A percentile compares a stretch with the other conserved stretches of the same genome.
Evolutionary conservation across 1,140 invertebrate genomes (phyloP).

Genomic region (Drosophila arizonae): DNA sequence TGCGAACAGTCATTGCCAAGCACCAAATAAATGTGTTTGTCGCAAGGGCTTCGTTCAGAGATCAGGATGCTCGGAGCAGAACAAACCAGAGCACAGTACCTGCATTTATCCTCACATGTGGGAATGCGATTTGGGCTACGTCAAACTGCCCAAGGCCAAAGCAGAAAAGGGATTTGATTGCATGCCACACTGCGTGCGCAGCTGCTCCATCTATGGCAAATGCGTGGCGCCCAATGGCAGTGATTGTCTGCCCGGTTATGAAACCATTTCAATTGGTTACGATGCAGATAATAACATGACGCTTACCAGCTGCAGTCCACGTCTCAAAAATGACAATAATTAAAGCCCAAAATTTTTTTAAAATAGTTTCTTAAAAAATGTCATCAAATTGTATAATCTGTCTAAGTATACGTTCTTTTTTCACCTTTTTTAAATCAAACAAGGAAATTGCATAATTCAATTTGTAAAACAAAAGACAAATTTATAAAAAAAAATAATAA

Average conservation of each 20-base stretch:
- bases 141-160: conserved; percentile 11
- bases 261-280: neutral
- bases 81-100: neutral
- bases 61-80: neutral
- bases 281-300: no score
- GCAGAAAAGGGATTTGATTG: conserved; percentile 75
- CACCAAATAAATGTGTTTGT: conserved; percentile 33
- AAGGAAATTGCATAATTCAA: no score
- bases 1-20: conserved; percentile 40
- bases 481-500: no score
- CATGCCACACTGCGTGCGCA: conserved; percentile 80
- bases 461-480: no score
- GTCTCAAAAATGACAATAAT: no score
- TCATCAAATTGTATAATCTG: no score
- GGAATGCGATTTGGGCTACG: conserved; percentile 28
- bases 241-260: conserved; percentile 36
- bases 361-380: no score
- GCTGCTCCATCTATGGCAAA: conserved; percentile 26
- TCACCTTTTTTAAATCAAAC: no score
- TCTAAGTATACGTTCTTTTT: no score
- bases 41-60: neutral
- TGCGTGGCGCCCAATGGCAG: conserved; percentile 38
- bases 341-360: no score
- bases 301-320: neutral
- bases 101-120: conserved; percentile 15